These are phyloP conservation scores for Drosophila punjabiensis DNA, from an alignment of 1,140 invertebrate species.

Conservation along the genomic window DNA sequence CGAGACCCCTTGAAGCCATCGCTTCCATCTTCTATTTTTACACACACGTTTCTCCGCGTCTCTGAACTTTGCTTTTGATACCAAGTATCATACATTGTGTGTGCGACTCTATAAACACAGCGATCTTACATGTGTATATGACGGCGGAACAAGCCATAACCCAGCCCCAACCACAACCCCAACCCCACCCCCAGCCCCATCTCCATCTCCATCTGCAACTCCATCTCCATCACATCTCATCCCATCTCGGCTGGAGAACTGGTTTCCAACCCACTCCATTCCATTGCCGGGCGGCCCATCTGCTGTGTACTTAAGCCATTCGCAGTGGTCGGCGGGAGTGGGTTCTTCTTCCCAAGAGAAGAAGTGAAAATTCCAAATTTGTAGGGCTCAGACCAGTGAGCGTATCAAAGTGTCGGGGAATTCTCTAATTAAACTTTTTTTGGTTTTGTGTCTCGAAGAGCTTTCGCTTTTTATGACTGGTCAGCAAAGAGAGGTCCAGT, in stretches of 20 bases:
- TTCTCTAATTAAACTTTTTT: conserved; percentile 68
- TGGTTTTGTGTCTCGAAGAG: conserved; percentile 24
- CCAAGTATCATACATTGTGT: conserved; percentile 58
- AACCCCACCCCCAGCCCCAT: conserved; percentile 1
- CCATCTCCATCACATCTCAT: conserved; percentile 19
- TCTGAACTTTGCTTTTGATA: conserved; percentile 62
- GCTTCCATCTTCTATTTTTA: conserved; percentile 61
- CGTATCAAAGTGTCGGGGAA: conserved; percentile 62
- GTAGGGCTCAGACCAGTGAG: conserved; percentile 42
- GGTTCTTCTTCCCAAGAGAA: conserved; percentile 34
- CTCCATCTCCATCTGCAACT: conserved; percentile 1
- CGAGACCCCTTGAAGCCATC: conserved; percentile 24
- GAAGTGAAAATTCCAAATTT: conserved; percentile 69
- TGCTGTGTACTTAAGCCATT: conserved; percentile 43
- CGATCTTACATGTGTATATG: conserved; percentile 64
- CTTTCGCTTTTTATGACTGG: conserved; percentile 68
- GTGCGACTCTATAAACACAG: conserved; percentile 61
- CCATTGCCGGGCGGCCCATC: conserved; percentile 18
- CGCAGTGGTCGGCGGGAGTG: conserved; percentile 34
- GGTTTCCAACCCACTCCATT: conserved; percentile 50
- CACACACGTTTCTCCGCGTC: conserved; percentile 53
- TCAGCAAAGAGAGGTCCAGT: conserved; percentile 32
- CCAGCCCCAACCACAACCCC: conserved; percentile 6
- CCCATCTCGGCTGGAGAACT: conserved; percentile 49
- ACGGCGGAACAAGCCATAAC: conserved; percentile 73